Evolutionary conservation across 2,113 vertebrate genomes (phyloP), one percentile per base, ranked within the genome.

Genomic region (Oreochromis aureus): DNA sequence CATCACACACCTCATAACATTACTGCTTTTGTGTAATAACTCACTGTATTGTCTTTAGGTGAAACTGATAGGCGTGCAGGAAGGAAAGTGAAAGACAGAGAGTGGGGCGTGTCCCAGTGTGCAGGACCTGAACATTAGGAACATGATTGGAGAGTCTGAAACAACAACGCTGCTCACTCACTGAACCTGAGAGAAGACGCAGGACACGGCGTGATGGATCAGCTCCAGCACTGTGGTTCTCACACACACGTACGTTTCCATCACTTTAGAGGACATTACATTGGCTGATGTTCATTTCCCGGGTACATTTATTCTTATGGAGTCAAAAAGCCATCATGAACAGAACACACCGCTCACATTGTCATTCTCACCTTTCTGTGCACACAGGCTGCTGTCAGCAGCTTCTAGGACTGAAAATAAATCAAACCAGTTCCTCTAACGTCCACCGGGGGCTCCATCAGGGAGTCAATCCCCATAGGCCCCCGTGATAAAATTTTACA

Each of bases 41-140:
- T 30, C 0, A 0, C 71, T 30, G 24, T 48, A 7, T 30, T 0
- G 13, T 48, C 22, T 76, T 5, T 48, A 46, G 24, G 71, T 48
- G 15, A 76, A 0, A 16, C 39, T 44, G 22, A 71, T 13, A 24
- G 3, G 71, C 11, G 71, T 48, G 6, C 24, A 76, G 69, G 69
- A 76, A 76, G 69, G 2, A 16, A 10, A 30, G 41, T 18, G 69
- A 76, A 76, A 5, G 15, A 30, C 1, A 3, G 34, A 55, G 54
- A 55, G 19, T 18, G 71, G 15, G 30, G 44, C 10, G 24, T 30
- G 44, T 76, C 71, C 41, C 3, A 15, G n/a, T 24, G 36, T 1
- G 66, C 39, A 4, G 7, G 36, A 44, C n/a, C 66, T 24, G 19
- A 24, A 44, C 36, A 44, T 7, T 22, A 71, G 24, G 11, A 66